A percentile compares a stretch with the other conserved stretches of the same genome.
Conservation (phyloP, 2,797 vertebrate genomes). For the Microcaecilia unicolor region DNA sequence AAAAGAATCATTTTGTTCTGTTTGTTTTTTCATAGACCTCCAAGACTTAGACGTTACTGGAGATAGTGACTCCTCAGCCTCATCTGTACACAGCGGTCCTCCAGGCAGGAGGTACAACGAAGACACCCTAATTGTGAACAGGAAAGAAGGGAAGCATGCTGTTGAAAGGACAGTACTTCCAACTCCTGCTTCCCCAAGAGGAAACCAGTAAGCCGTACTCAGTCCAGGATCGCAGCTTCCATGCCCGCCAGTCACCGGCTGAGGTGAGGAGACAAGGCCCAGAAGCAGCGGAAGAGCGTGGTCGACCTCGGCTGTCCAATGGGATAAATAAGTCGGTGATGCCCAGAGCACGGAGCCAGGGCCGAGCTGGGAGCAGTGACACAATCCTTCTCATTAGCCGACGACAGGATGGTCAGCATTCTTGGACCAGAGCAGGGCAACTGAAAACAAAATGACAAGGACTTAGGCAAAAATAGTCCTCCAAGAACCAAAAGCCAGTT, state of each 20-base stretch:
- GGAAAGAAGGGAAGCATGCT: conserved; percentile 61
- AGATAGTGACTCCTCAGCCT: conserved; percentile 84
- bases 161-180: conserved; percentile 49
- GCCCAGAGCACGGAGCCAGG: conserved; percentile 78
- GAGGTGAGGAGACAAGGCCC: conserved; percentile 13
- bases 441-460: not conserved
- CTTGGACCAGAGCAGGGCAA: conserved; percentile 11
- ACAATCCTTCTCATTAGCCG: conserved; percentile 37
- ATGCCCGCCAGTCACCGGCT: conserved; percentile 27
- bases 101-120: conserved; percentile 54
- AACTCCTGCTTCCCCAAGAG: conserved; percentile 23
- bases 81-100: conserved; percentile 61
- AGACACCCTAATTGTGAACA: conserved; percentile 54
- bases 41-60: conserved; percentile 68
- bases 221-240: conserved; percentile 64
- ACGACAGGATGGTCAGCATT: conserved; percentile 58
- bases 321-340: too few relatives aligned
- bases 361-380: conserved; percentile 34
- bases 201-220: conserved; percentile 54
- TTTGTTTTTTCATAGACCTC: conserved; percentile 44
- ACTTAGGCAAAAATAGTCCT: too few relatives aligned
- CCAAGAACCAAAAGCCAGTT: conserved; percentile 39
- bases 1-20: not conserved
- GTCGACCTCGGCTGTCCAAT: conserved; percentile 40
- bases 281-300: conserved; percentile 47